Conservation (phyloP, 1,140 invertebrate species). For the Pachypeltis micranthus region DNA sequence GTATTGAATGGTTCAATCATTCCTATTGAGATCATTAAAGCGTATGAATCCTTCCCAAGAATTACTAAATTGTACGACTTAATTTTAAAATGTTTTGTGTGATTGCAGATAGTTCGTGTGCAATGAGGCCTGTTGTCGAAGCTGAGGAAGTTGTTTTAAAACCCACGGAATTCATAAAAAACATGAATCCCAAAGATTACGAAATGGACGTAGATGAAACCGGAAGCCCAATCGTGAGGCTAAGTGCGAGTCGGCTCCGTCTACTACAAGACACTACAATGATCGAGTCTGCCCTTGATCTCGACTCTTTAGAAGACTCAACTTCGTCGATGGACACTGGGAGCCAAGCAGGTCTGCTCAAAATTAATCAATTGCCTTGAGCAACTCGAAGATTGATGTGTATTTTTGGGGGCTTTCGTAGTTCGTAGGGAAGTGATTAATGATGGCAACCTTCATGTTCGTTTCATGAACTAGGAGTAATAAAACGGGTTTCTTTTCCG, state of each 20-base stretch:
- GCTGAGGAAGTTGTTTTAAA: slow-evolving; percentile 13
- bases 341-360: slow-evolving; percentile 43
- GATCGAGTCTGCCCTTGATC: slow-evolving; percentile 73
- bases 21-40: too few species aligned
- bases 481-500: too few species aligned
- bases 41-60: too few species aligned
- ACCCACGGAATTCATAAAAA: slow-evolving; percentile 14
- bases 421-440: too few species aligned
- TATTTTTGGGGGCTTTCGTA: too few species aligned
- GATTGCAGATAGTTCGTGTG: slow-evolving; percentile 10
- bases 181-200: slow-evolving; percentile 16
- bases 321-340: slow-evolving; percentile 40
- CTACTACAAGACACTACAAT: slow-evolving; percentile 70
- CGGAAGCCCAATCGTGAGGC: slow-evolving; percentile 13
- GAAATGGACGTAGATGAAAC: slow-evolving; percentile 28
- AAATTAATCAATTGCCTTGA: slow-evolving; percentile 20
- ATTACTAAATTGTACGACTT: too few species aligned
- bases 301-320: slow-evolving; percentile 63
- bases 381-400: too few species aligned
- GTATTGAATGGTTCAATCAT: too few species aligned
- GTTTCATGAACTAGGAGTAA: too few species aligned
- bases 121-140: slow-evolving; percentile 8
- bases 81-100: too few species aligned
- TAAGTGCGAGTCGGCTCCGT: slow-evolving; percentile 49
- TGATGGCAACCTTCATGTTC: too few species aligned